A percentile compares a stretch with the other conserved stretches of the same genome.
Evolutionary conservation across 2,797 vertebrate genomes (phyloP).

Genomic region (Cossypha heuglini): DNA sequence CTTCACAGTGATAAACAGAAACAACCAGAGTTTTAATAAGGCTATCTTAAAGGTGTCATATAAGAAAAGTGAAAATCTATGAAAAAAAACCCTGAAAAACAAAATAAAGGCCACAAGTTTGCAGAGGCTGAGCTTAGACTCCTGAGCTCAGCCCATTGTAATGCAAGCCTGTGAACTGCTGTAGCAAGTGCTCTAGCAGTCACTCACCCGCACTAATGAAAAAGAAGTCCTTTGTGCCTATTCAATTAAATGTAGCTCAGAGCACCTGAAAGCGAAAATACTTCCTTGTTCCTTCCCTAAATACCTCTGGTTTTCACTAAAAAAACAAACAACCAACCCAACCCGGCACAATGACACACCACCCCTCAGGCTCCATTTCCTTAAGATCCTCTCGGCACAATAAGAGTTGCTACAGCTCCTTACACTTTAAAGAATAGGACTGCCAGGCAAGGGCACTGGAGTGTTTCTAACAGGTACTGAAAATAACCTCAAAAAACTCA

Average conservation of each 20-base stretch:
- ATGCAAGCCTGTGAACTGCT: not conserved
- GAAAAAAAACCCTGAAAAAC: fast-evolving
- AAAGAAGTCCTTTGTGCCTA: not conserved
- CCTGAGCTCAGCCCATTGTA: not conserved
- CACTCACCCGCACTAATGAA: not conserved
- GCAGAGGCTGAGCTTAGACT: not conserved
- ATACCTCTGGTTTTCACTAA: not conserved
- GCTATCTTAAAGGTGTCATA: not conserved
- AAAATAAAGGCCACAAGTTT: not conserved
- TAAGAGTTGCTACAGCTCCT: not conserved
- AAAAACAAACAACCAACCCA: not conserved
- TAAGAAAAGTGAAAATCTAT: not conserved
- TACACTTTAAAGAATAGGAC: not conserved
- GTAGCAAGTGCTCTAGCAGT: not conserved
- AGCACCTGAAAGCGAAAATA: not conserved
- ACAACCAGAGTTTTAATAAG: not conserved
- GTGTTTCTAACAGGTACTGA: not conserved
- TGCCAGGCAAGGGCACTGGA: not conserved
- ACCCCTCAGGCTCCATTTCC: not conserved
- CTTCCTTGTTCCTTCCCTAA: not conserved
- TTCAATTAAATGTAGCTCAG: not conserved
- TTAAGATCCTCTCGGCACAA: fast-evolving
- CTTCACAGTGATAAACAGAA: not conserved
- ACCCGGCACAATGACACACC: not conserved
- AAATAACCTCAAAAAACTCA: not conserved